Percentiles rank a stretch among this genome's conserved stretches.
These are phyloP conservation scores for Drosophila guanche DNA, from an alignment of 1,140 invertebrate species.

Conservation along the genomic window DNA sequence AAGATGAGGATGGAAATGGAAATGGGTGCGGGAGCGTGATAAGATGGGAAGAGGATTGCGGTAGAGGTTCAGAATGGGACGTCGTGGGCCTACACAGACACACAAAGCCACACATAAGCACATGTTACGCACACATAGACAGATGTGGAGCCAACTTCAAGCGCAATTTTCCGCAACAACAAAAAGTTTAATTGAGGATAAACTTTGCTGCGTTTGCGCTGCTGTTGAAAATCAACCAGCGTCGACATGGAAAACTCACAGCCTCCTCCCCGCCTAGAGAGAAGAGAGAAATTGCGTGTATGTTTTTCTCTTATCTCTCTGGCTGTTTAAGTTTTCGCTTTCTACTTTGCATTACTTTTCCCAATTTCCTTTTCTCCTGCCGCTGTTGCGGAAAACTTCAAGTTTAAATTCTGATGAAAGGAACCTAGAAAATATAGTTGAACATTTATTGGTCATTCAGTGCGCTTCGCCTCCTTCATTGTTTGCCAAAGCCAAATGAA, in stretches of 20 bases:
- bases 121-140: constrained; percentile 43
- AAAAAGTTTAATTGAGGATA: constrained; percentile 81
- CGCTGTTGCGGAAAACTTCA: constrained; percentile 31
- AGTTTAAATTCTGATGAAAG: constrained; percentile 38
- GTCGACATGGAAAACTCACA: constrained; percentile 59
- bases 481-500: constrained; percentile 61
- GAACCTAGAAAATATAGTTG: constrained; percentile 39
- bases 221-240: constrained; percentile 75
- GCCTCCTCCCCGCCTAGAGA: constrained; percentile 18
- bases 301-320: constrained; percentile 52
- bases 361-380: constrained; percentile 34
- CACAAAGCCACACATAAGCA: constrained; percentile 29
- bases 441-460: constrained; percentile 65
- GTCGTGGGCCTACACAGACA: constrained; percentile 52
- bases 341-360: constrained; percentile 49
- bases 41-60: constrained; percentile 3
- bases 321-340: constrained; percentile 56
- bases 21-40: constrained; percentile 3
- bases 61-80: constrained; percentile 5
- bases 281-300: constrained; percentile 46
- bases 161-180: constrained; percentile 78
- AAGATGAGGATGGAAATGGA: constrained; percentile 56
- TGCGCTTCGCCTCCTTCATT: constrained; percentile 34
- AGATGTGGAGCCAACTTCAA: constrained; percentile 47
- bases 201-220: constrained; percentile 78